These are phyloP conservation scores for Sebastes kiyomatsui DNA, from an alignment of 2,797 vertebrate genomes.

Conservation along the genomic window DNA sequence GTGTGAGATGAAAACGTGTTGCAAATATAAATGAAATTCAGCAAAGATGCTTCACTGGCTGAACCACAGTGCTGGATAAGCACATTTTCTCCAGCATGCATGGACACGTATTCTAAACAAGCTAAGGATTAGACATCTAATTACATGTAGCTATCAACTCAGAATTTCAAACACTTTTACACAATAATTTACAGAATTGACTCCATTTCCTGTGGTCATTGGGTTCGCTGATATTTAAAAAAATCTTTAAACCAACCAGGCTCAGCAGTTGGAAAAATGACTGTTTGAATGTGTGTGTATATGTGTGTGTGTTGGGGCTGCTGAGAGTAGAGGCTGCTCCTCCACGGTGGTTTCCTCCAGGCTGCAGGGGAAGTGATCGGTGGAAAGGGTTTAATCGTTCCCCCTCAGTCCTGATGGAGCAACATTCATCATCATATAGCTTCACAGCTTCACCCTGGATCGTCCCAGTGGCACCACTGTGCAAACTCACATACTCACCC, in stretches of 20 bases:
- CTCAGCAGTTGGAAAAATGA: neutral
- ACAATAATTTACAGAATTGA: neutral
- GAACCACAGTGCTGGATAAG: constrained; percentile 26
- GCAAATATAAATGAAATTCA: constrained; percentile 14
- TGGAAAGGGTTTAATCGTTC: constrained; percentile 54
- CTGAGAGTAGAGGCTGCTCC: constrained; percentile 1
- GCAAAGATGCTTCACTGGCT: constrained; percentile 16
- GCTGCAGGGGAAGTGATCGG: constrained; percentile 49
- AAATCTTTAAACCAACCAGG: neutral
- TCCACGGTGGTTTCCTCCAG: constrained; percentile 46
- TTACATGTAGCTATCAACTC: constrained; percentile 4
- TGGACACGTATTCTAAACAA: constrained; percentile 6
- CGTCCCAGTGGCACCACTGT: constrained; percentile 12
- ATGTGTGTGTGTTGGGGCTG: constrained; percentile 20
- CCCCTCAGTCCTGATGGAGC: constrained; percentile 27
- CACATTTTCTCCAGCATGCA: constrained; percentile 22
- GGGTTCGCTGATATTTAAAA: neutral
- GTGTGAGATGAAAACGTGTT: too few species aligned
- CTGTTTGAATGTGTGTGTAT: neutral
- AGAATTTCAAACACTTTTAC: constrained; percentile 10
- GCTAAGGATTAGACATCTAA: constrained; percentile 19
- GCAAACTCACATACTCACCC: neutral
- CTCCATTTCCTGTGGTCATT: neutral
- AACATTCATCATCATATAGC: constrained; percentile 64
- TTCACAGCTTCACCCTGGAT: constrained; percentile 40